phyloP scores from a whole-genome alignment of 2,888 invertebrate genomes.

The Thyatira batis region DNA sequence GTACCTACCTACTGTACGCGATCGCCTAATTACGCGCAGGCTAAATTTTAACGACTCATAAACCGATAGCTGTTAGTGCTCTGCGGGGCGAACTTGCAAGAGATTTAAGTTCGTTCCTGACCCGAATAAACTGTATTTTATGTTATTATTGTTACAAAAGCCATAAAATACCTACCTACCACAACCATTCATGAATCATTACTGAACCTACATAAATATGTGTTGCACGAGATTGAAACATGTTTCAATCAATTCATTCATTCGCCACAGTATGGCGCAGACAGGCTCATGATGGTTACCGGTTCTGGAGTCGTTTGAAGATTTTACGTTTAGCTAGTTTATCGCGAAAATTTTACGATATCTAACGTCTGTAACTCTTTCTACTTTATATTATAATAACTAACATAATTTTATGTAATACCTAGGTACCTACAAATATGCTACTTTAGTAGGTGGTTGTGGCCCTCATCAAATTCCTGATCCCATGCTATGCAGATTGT shows the following conservation, averaged over 20 bases:
- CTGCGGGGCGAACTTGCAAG: constrained; percentile 49
- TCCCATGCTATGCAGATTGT: too few relatives aligned
- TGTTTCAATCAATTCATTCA: not conserved
- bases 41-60: constrained; percentile 65
- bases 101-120: constrained; percentile 61
- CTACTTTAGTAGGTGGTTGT: too few relatives aligned
- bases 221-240: not conserved
- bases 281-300: not conserved
- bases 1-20: too few relatives aligned
- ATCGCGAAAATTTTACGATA: constrained; percentile 1
- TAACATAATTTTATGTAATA: too few relatives aligned
- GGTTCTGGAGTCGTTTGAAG: not conserved
- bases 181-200: not conserved
- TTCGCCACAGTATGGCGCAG: not conserved
- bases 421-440: too few relatives aligned
- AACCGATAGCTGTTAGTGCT: constrained; percentile 48
- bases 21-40: constrained; percentile 46
- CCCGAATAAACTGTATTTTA: constrained; percentile 45
- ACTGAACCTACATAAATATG: not conserved
- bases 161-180: constrained; percentile 14
- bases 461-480: too few relatives aligned
- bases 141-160: constrained; percentile 18
- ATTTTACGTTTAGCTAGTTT: not conserved
- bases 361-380: too few relatives aligned
- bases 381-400: too few relatives aligned